Evolutionary conservation across 2,797 vertebrate species (phyloP).

Genomic region (Sphenopsis melanotis): DNA sequence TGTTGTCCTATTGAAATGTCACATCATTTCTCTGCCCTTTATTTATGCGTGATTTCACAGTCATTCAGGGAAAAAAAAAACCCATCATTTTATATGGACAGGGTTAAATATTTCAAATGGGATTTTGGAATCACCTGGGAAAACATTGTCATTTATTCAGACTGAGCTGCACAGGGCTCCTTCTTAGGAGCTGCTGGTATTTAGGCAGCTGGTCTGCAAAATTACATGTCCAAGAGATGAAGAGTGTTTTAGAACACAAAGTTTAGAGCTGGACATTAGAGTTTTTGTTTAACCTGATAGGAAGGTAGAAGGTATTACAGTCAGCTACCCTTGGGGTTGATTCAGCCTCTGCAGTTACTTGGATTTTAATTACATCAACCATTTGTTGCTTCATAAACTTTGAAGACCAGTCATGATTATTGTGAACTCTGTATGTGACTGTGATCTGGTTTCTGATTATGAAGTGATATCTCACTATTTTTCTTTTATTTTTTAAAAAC

Average conservation of each 20-base stretch:
- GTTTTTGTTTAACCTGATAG: background rate
- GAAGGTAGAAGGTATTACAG: background rate
- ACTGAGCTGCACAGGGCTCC: fast-evolving
- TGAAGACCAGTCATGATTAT: background rate
- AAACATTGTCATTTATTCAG: background rate
- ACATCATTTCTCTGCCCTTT: background rate
- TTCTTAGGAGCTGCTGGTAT: background rate
- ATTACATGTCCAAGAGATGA: background rate
- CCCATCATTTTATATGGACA: background rate
- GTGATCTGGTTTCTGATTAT: background rate
- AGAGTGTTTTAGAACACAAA: background rate
- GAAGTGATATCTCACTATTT: background rate
- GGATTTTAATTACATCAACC: background rate
- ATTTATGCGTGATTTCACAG: background rate
- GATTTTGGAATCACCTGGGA: background rate
- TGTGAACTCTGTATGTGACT: background rate
- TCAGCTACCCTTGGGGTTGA: background rate
- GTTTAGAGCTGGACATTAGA: background rate
- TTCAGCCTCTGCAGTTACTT: background rate
- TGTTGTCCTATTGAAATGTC: background rate
- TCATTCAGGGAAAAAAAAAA: background rate
- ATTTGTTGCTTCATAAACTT: background rate
- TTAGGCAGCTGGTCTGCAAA: background rate
- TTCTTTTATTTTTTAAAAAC: background rate
- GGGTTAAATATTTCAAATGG: background rate